Conservation (phyloP, 2,888 invertebrate genomes). For the Desoria tigrina region DNA sequence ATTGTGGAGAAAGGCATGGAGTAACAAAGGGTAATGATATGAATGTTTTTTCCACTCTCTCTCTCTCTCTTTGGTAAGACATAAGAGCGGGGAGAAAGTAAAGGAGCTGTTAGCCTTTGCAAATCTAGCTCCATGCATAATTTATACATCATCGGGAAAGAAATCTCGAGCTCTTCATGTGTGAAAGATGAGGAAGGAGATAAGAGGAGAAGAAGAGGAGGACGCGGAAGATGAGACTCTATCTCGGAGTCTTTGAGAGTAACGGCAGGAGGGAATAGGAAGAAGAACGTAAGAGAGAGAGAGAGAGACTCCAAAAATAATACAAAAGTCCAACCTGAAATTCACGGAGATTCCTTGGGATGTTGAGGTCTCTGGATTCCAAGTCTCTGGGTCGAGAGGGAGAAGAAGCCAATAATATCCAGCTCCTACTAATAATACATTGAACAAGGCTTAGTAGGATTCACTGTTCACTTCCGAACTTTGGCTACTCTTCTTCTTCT, state of each 20-base stretch:
- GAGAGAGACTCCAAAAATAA: too few species aligned
- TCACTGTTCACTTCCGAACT: too few species aligned
- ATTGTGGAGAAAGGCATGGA: neutral
- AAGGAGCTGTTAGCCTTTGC: constrained; percentile 19
- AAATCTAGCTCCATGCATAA: constrained; percentile 41
- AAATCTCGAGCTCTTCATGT: constrained; percentile 7
- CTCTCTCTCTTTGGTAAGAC: constrained; percentile 12
- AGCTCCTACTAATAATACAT: too few species aligned
- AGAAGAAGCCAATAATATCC: neutral
- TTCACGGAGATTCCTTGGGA: neutral
- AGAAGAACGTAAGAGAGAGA: neutral
- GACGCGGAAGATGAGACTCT: neutral
- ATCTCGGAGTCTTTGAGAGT: neutral
- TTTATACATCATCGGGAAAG: constrained; percentile 37
- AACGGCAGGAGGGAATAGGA: neutral
- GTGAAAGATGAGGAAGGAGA: neutral
- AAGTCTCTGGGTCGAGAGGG: neutral
- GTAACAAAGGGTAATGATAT: neutral
- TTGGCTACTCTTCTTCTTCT: too few species aligned
- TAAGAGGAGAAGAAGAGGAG: neutral
- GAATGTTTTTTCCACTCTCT: constrained; percentile 13
- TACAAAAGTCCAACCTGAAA: too few species aligned
- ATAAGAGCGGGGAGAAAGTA: constrained; percentile 9
- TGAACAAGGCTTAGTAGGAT: too few species aligned
- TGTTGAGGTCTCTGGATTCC: neutral